Percentiles rank a stretch among this genome's conserved stretches.
Evolutionary conservation across 2,797 vertebrate genomes (phyloP).

Genomic region (Melopsittacus undulatus): DNA sequence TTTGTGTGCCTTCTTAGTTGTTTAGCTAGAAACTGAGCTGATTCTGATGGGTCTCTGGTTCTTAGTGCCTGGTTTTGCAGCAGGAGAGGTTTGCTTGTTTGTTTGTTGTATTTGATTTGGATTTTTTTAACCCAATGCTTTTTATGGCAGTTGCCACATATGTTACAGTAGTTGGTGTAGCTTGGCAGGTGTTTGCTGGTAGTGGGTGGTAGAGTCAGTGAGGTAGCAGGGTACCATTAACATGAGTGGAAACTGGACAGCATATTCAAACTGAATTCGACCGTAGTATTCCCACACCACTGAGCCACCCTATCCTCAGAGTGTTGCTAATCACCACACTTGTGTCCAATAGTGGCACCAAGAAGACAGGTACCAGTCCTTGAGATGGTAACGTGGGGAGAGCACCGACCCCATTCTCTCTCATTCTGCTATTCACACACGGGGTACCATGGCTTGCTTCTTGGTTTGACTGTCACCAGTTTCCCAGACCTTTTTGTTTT

Average conservation of each 20-base stretch:
- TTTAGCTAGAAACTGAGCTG: background rate
- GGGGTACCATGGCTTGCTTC: background rate
- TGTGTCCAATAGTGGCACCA: rapidly evolving
- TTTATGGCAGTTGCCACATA: background rate
- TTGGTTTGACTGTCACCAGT: background rate
- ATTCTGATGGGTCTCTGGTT: background rate
- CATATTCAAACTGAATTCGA: background rate
- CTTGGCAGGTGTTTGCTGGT: background rate
- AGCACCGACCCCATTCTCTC: background rate
- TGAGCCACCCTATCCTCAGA: background rate
- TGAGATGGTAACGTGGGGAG: background rate
- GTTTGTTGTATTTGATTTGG: background rate
- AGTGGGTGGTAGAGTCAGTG: background rate
- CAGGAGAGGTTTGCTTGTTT: background rate
- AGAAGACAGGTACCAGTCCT: background rate
- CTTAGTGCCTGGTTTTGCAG: background rate
- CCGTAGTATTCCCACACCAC: background rate
- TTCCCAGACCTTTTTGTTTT: background rate
- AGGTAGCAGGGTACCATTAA: background rate
- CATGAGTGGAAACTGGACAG: rapidly evolving
- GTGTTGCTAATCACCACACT: background rate
- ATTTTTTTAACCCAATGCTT: background rate
- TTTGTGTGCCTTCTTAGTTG: background rate
- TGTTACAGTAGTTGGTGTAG: background rate
- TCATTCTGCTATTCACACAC: background rate